A percentile compares a stretch with the other conserved stretches of the same genome.
Evolutionary conservation across 2,797 vertebrate species (phyloP).

Genomic region (Poecilia wingei): DNA sequence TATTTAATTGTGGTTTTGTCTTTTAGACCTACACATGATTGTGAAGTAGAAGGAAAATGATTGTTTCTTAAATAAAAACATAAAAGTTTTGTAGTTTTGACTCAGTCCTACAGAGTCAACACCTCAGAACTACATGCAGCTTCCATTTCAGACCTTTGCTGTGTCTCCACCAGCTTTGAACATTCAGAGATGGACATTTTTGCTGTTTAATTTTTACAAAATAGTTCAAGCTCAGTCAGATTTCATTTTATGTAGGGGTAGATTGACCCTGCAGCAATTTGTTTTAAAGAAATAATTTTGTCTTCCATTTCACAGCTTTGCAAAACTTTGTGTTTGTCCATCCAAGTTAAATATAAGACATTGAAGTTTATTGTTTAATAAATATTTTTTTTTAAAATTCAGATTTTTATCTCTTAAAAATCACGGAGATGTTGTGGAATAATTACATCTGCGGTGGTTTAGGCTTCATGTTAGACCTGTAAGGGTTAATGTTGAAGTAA

Average conservation of each 20-base stretch:
- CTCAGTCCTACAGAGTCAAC: neutral
- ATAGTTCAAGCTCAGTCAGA: neutral
- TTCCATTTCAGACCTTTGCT: neutral
- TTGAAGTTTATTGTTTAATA: neutral
- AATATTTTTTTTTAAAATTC: too few relatives aligned
- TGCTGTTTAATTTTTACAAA: neutral
- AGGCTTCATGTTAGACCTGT: neutral
- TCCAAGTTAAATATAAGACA: neutral
- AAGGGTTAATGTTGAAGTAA: neutral
- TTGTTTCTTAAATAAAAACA: neutral
- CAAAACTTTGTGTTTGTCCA: neutral
- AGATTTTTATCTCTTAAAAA: too few relatives aligned
- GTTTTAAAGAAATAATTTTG: neutral
- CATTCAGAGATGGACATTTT: neutral
- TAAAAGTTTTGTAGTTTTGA: neutral
- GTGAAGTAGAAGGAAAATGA: neutral
- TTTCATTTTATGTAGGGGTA: neutral
- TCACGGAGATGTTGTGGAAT: neutral
- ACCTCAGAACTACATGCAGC: neutral
- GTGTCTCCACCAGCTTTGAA: neutral
- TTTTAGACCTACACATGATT: neutral
- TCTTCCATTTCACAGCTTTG: neutral
- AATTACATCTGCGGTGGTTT: neutral
- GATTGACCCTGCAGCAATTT: neutral
- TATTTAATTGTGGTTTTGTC: neutral